phyloP scores from a whole-genome alignment of 2,797 vertebrate species.

The Intellagama lesueurii region DNA sequence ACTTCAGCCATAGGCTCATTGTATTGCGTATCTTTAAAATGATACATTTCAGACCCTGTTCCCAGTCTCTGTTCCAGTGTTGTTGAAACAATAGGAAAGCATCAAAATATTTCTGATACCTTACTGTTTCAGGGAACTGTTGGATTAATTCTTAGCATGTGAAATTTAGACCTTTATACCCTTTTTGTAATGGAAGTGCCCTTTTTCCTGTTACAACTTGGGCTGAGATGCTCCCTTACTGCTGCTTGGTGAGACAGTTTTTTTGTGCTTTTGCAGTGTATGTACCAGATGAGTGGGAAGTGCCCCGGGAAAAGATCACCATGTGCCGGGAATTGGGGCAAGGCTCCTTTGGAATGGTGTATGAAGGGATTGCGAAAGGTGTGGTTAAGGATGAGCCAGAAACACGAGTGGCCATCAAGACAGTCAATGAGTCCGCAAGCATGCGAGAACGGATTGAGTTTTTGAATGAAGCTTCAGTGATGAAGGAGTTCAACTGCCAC shows the following conservation, averaged over 20 bases:
- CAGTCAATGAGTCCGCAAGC: slow-evolving; percentile 95
- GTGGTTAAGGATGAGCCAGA: slow-evolving; percentile 96
- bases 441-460: slow-evolving; percentile 98
- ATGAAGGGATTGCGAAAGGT: slow-evolving; percentile 95
- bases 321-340: slow-evolving; percentile 95
- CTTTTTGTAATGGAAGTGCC: neutral
- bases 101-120: neutral
- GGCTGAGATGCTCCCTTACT: no score
- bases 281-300: slow-evolving; percentile 97
- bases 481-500: slow-evolving; percentile 99
- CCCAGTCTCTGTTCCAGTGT: neutral
- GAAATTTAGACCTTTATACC: neutral
- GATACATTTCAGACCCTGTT: no score
- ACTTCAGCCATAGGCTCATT: no score
- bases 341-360: slow-evolving; percentile 99
- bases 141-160: neutral
- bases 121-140: neutral
- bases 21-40: no score
- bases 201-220: no score
- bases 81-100: neutral
- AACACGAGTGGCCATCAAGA: slow-evolving; percentile 97
- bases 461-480: slow-evolving; percentile 97
- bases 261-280: slow-evolving; percentile 84
- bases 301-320: slow-evolving; percentile 96
- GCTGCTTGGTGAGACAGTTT: neutral